phyloP scores from a whole-genome alignment of 2,797 vertebrate species.

The Picus viridis region DNA sequence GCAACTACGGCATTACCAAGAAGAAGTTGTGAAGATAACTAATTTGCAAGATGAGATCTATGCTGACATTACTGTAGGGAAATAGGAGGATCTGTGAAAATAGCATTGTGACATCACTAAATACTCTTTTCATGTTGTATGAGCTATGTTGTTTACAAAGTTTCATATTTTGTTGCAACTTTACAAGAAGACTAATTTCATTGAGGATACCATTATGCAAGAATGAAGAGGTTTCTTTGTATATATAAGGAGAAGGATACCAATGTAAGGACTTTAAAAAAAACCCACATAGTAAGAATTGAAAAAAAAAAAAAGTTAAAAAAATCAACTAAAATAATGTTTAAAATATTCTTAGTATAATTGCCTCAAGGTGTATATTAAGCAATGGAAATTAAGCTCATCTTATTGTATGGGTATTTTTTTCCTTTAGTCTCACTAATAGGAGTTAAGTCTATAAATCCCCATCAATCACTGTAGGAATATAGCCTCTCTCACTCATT shows the following conservation, averaged over 20 bases:
- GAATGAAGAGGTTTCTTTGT: not conserved
- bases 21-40: not conserved
- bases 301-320: not conserved
- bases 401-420: not conserved
- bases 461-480: not conserved
- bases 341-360: not conserved
- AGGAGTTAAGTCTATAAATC: not conserved
- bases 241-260: not conserved
- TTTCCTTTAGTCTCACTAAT: not conserved
- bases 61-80: not conserved
- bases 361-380: not conserved
- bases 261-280: not conserved
- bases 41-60: not conserved
- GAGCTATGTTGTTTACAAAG: not conserved
- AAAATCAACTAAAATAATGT: not conserved
- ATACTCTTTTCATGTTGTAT: not conserved
- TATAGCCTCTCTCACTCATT: not conserved
- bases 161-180: not conserved
- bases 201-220: not conserved
- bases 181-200: not conserved
- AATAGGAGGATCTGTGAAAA: not conserved
- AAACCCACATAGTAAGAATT: not conserved
- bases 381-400: not conserved
- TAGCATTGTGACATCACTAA: not conserved
- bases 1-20: not conserved